These are phyloP conservation scores for Parambassis ranga DNA, from an alignment of 2,797 vertebrate genomes.

Conservation along the genomic window DNA sequence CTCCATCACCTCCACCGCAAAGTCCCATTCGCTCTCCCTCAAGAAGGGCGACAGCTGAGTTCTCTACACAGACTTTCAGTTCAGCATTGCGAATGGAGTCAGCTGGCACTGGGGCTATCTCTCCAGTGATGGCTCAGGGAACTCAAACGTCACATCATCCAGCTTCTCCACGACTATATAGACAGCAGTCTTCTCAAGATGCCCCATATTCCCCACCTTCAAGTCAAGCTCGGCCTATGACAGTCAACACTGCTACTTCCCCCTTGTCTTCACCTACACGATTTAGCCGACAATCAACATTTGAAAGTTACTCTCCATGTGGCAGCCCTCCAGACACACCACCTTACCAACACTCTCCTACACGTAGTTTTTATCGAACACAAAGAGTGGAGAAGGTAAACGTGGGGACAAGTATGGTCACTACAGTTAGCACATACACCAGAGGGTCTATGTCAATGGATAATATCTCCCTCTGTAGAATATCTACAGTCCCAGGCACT, in stretches of 20 bases:
- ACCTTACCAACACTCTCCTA: slow-evolving; percentile 85
- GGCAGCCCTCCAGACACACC: slow-evolving; percentile 82
- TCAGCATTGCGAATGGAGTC: slow-evolving; percentile 71
- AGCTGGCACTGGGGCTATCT: slow-evolving; percentile 64
- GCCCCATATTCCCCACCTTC: slow-evolving; percentile 84
- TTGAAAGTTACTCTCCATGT: slow-evolving; percentile 87
- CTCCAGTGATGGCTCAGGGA: slow-evolving; percentile 89
- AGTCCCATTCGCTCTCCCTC: slow-evolving; percentile 84
- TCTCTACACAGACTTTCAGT: slow-evolving; percentile 92
- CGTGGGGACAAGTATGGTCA: slow-evolving; percentile 80
- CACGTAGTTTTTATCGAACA: slow-evolving; percentile 77
- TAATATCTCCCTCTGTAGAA: slow-evolving; percentile 95
- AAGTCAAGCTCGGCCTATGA: slow-evolving; percentile 85
- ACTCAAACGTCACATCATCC: slow-evolving; percentile 89
- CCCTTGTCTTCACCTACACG: slow-evolving; percentile 90
- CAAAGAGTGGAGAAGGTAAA: slow-evolving; percentile 84
- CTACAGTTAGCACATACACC: slow-evolving; percentile 84
- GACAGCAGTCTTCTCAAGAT: slow-evolving; percentile 92
- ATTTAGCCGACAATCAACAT: slow-evolving; percentile 83
- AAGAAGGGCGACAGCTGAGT: slow-evolving; percentile 87
- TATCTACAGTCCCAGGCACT: slow-evolving; percentile 93
- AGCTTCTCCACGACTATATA: slow-evolving; percentile 81
- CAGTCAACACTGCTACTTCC: slow-evolving; percentile 87
- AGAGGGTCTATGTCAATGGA: slow-evolving; percentile 93
- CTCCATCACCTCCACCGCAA: slow-evolving; percentile 88